These are phyloP conservation scores for Cheilosia scutellata DNA, from an alignment of 2,888 invertebrate species.

Conservation along the genomic window DNA sequence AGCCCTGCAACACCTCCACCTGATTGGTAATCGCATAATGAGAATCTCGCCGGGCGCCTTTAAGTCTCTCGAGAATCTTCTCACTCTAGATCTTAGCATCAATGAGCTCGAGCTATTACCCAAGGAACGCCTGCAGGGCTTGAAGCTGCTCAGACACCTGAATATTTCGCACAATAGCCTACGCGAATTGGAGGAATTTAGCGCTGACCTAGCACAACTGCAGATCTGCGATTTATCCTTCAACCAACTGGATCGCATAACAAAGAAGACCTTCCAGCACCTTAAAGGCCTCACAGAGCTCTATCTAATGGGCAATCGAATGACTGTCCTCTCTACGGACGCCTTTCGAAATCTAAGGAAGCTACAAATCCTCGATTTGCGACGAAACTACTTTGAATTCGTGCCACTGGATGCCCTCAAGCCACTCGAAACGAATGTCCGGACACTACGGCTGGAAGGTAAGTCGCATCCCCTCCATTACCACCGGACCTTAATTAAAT, in stretches of 20 bases:
- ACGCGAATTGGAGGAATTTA: slow-evolving; percentile 92
- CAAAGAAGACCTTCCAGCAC: slow-evolving; percentile 90
- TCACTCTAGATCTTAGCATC: slow-evolving; percentile 91
- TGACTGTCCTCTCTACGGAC: slow-evolving; percentile 91
- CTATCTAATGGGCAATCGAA: slow-evolving; percentile 92
- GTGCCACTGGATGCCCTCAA: slow-evolving; percentile 91
- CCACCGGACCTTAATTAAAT: slow-evolving; percentile 42
- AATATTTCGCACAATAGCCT: slow-evolving; percentile 94
- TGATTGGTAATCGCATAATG: slow-evolving; percentile 90
- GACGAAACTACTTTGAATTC: slow-evolving; percentile 92
- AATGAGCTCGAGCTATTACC: slow-evolving; percentile 93
- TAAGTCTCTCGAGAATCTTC: slow-evolving; percentile 89
- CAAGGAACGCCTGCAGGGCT: slow-evolving; percentile 92
- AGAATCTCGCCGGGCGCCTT: slow-evolving; percentile 94
- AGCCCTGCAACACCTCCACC: slow-evolving; percentile 89
- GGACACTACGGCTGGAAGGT: slow-evolving; percentile 92
- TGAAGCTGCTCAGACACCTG: slow-evolving; percentile 89
- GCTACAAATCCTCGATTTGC: slow-evolving; percentile 90
- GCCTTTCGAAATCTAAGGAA: slow-evolving; percentile 91
- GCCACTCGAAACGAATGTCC: slow-evolving; percentile 92
- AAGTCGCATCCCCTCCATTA: slow-evolving; percentile 78
- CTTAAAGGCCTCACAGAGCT: slow-evolving; percentile 91
- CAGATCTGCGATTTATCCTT: slow-evolving; percentile 92
- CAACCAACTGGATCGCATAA: slow-evolving; percentile 92
- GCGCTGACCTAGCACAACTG: slow-evolving; percentile 90